Conservation (phyloP, 2,113 vertebrate species). For the Hyperopisus bebe region DNA sequence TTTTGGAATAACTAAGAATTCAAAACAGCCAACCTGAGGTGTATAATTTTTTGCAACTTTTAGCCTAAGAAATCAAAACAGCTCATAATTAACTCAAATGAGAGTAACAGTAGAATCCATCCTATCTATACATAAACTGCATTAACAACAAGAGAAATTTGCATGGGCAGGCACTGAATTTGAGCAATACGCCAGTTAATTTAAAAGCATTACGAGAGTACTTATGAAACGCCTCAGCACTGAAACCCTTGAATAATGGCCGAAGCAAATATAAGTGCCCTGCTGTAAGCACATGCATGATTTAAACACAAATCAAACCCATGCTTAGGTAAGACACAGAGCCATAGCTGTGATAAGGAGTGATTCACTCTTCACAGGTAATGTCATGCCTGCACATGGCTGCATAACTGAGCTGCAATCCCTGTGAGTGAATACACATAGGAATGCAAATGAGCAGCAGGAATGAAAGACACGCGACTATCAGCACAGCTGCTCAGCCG, state of each 20-base stretch:
- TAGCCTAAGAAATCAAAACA: background rate
- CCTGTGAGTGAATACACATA: background rate
- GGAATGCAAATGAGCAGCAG: conserved; percentile 4
- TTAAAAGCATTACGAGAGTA: background rate
- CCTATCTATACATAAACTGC: background rate
- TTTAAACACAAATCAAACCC: background rate
- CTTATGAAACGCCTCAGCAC: background rate
- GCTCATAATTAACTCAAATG: background rate
- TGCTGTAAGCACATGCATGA: background rate
- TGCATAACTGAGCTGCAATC: background rate
- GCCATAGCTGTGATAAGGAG: no score
- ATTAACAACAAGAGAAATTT: background rate
- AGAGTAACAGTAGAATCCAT: background rate
- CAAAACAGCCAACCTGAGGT: background rate
- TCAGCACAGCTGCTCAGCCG: background rate
- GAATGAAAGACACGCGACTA: background rate
- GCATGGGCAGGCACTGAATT: background rate
- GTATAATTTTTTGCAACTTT: background rate
- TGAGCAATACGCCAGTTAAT: background rate
- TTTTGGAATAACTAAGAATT: background rate
- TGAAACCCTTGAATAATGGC: background rate
- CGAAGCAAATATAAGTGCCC: background rate
- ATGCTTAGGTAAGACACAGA: background rate
- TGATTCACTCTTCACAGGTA: background rate
- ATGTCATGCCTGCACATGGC: background rate